A percentile compares a stretch with the other conserved stretches of the same genome.
Evolutionary conservation across 53 echinoderm and acorn worm species (phyloP).

Genomic region (Holothuria scabra): DNA sequence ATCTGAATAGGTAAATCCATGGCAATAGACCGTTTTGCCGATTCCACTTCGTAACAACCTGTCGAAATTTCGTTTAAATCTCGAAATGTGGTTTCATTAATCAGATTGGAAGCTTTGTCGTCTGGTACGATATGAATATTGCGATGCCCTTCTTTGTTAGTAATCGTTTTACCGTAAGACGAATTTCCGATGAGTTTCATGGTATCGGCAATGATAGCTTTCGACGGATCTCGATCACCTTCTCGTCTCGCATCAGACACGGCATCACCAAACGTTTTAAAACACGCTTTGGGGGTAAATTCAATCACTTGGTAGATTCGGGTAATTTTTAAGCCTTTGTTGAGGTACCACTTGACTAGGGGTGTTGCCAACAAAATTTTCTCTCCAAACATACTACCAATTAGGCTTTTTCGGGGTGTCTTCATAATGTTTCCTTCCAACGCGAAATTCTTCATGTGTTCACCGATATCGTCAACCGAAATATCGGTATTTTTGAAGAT

Average conservation of each 20-base stretch:
- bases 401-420: conserved; percentile 33
- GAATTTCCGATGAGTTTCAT: no score
- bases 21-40: no score
- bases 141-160: no score
- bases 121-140: no score
- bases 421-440: conserved; percentile 17
- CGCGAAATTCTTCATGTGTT: conserved; percentile 40
- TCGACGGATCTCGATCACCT: conserved; percentile 43
- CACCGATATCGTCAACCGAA: conserved; percentile 48
- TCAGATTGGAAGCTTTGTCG: no score
- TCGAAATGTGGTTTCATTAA: conserved; percentile 14
- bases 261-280: no score
- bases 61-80: no score
- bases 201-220: conserved; percentile 59
- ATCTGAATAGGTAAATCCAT: no score
- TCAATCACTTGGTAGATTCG: conserved; percentile 23
- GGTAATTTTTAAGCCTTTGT: no score
- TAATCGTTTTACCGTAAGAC: conserved; percentile 68
- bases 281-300: conserved; percentile 13
- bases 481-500: conserved; percentile 57
- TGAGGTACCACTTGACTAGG: no score
- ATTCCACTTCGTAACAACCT: no score
- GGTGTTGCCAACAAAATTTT: no score
- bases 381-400: conserved; percentile 51
- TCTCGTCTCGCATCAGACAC: conserved; percentile 49